Evolutionary conservation across 1,140 invertebrate species (phyloP).

Genomic region (Euura lappo): DNA sequence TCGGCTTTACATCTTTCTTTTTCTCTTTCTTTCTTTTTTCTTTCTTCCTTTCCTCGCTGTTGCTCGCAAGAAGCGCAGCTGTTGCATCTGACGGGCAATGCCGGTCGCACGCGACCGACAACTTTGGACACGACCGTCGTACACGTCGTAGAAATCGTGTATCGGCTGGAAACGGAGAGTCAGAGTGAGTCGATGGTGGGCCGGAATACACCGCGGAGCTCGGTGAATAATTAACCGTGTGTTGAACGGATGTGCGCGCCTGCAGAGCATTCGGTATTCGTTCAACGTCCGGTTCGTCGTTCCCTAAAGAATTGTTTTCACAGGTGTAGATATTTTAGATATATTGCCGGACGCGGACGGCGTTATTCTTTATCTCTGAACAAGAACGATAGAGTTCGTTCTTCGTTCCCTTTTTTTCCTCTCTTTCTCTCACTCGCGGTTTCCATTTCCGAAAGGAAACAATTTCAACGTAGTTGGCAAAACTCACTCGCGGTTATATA

Average conservation of each 20-base stretch:
- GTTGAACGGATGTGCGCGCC: not conserved
- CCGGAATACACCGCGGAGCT: not conserved
- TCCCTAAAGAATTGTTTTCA: not conserved
- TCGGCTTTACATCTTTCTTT: not conserved
- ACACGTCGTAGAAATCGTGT: too few species aligned
- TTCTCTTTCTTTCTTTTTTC: not conserved
- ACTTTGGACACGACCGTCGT: not conserved
- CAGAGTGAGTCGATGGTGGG: not conserved
- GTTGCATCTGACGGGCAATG: not conserved
- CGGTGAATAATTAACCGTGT: not conserved
- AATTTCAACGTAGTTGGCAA: too few species aligned
- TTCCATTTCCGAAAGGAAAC: too few species aligned
- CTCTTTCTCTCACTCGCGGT: not conserved
- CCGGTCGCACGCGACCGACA: not conserved
- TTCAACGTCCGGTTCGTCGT: not conserved
- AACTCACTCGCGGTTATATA: too few species aligned
- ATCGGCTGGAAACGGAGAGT: not conserved
- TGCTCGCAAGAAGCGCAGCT: not conserved
- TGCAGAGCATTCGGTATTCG: not conserved
- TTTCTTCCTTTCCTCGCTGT: not conserved
- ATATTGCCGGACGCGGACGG: not conserved
- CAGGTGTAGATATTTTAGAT: not conserved
- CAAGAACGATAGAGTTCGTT: too few species aligned
- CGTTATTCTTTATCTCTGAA: slow-evolving; percentile 1
- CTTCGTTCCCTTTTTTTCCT: too few species aligned